Percentiles rank a stretch among this genome's conserved stretches.
These are phyloP conservation scores for Hydrozoanthus tunicans DNA, from an alignment of 64 coral and sea anemone species.

Conservation along the genomic window DNA sequence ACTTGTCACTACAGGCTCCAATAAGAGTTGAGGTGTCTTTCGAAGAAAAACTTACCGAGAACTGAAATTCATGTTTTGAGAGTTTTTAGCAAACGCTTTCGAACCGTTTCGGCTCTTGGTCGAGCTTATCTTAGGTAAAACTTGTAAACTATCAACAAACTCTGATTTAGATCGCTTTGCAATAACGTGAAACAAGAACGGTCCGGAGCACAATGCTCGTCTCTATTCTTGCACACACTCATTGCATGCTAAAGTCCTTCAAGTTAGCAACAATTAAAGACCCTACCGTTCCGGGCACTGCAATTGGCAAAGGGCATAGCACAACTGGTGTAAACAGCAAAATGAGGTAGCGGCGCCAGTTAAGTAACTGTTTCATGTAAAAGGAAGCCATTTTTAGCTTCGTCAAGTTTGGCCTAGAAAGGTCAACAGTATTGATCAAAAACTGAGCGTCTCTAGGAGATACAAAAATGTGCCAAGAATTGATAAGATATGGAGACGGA, in stretches of 20 bases:
- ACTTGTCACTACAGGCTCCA: too few species aligned
- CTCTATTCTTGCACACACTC: not conserved
- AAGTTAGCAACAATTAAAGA: not conserved
- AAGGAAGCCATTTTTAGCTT: slow-evolving; percentile 8
- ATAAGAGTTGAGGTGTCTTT: too few species aligned
- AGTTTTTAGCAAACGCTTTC: too few species aligned
- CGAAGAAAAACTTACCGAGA: too few species aligned
- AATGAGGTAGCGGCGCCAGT: slow-evolving; percentile 78
- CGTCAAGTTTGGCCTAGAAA: not conserved
- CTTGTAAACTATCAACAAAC: too few species aligned
- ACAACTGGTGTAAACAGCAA: slow-evolving; percentile 64
- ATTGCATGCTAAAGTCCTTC: not conserved
- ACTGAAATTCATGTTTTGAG: too few species aligned
- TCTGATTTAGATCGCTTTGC: too few species aligned
- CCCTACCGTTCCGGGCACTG: slow-evolving; percentile 63
- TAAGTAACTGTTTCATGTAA: slow-evolving; percentile 51
- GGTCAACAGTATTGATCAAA: not conserved
- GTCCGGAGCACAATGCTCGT: too few species aligned
- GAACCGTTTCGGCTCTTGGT: too few species aligned
- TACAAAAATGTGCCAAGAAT: not conserved
- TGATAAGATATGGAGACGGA: not conserved
- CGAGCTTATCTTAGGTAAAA: too few species aligned
- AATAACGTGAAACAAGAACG: too few species aligned
- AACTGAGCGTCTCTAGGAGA: not conserved
- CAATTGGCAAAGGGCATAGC: slow-evolving; percentile 65